Evolutionary conservation across 2,113 vertebrate species (phyloP), one percentile per base, ranked within the genome.

Genomic region (Chrysochloris asiatica): DNA sequence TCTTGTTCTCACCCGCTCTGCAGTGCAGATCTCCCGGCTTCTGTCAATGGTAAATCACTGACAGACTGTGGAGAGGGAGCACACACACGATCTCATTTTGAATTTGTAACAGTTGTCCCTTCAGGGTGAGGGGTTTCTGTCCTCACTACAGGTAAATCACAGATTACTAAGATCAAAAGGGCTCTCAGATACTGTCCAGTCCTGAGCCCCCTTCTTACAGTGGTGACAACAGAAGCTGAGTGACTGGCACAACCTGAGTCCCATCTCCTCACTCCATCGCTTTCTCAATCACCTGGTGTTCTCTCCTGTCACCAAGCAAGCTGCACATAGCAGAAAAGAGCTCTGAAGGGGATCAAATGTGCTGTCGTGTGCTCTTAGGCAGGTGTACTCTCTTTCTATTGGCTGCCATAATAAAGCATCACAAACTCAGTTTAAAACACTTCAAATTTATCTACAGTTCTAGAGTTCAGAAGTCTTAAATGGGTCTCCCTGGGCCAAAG

Each of bases 51-150:
- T 0, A 19, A 26, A 30, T 10, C 48, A n/a, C 8, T n/a, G n/a
- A 0, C 8, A 30, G 38, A 21, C 21, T 2, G 7, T 0, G 0
- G 28, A 13, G 21, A 48, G 14, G 63, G 17, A 8, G 19, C 17
- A 1, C 0, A 5, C 6, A 1, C 38, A 36, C 26, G 22, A 19
- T 6, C 50, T 89, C 2, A 0, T 36, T 59, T 26, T 36, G 67
- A 81, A 13, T 43, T 54, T n/a, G 22, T 1, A 6, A 38, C 3
- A 6, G n/a, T n/a, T n/a, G n/a, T n/a, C n/a, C n/a, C 17, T 4
- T 0, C 0, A 13, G 48, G 79, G 43, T 21, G 33, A n/a, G 83
- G 13, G 11, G 24, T 14, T 6, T 2, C 16, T 4, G 30, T 3
- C 41, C n/a, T 86, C 38, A 26, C 36, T 65, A 22, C 47, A 47